Base-by-base conservation (phyloP, 2,113 vertebrate species). In the Heterocephalus glaber region DNA sequence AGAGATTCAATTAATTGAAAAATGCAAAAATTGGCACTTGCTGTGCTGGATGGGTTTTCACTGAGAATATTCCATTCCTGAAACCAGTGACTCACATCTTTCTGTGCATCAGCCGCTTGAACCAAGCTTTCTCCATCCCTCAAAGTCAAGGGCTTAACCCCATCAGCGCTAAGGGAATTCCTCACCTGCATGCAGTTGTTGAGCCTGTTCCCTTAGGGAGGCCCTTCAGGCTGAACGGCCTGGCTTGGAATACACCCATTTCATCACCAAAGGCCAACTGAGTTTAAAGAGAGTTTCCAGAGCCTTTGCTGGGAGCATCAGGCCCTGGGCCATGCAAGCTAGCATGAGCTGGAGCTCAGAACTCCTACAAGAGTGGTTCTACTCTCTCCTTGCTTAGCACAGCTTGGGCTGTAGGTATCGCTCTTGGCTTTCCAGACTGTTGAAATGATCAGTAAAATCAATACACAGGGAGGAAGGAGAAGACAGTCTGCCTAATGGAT, bases 1-100 rank as follows among this genome's bases (percentile, higher is more conserved):
- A 85, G 79, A 24, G 47, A 93, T 81, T 28, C 83, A 96, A 47
- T 85, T 96, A 97, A 97, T 95, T 89, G 76, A 54, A 95, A 94
- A 95, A 96, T 94, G 91, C 38, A 86, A 89, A 89, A 60, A 77
- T 47, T 88, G 68, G 92, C 41, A 0, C 60, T 90, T 60, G 90
- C 86, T 94, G 63, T 24, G 89, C 63, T 84, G 22, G 68, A 58
- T 33, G 52, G 44, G 28, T 76, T 58, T 94, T 90, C 54, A 12
- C 16, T 0, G 8, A 65, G 47, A 97, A 87, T 28, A 65, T 84
- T 49, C 82, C 44, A 28, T 96, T 96, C 95, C 66, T 56, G 86
- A 95, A 97, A 96, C 74, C 58, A 60, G 16, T 85, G 60, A 92
- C 89, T 97, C 89, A 90, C 30, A 33, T n/a, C 81, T 68, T 77